Evolutionary conservation across 1,140 invertebrate genomes (phyloP).

Genomic region (Drosophila murphyi): DNA sequence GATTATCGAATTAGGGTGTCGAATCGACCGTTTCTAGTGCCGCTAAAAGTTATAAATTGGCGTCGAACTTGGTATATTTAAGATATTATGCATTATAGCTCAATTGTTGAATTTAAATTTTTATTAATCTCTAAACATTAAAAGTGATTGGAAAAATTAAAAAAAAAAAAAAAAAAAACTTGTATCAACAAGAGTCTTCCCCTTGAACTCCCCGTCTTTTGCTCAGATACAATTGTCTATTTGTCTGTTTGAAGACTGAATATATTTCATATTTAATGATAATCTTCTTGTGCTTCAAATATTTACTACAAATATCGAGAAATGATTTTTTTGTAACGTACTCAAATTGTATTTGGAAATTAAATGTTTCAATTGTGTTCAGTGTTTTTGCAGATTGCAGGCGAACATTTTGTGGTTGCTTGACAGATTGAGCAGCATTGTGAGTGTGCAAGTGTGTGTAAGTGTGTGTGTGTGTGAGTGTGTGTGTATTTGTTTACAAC

Average conservation of each 20-base stretch:
- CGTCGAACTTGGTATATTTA: no score
- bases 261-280: no score
- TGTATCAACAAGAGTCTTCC: no score
- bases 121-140: no score
- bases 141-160: no score
- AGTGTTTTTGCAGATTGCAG: background rate
- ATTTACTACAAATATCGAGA: constrained; percentile 16
- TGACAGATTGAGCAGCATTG: constrained; percentile 68
- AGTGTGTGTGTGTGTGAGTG: background rate
- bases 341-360: constrained; percentile 31
- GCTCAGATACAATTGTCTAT: no score
- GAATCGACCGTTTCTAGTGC: background rate
- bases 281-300: background rate
- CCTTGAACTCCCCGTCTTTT: no score
- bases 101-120: no score
- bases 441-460: constrained; percentile 3
- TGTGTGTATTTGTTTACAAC: constrained; percentile 49
- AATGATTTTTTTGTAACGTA: constrained; percentile 22
- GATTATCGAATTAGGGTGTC: background rate
- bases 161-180: no score
- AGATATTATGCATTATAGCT: no score
- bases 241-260: no score
- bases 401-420: constrained; percentile 38
- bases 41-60: background rate
- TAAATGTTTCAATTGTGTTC: constrained; percentile 43